Evolutionary conservation across 2,888 invertebrate genomes (phyloP).

Genomic region (Leptarthrus brevirostris): DNA sequence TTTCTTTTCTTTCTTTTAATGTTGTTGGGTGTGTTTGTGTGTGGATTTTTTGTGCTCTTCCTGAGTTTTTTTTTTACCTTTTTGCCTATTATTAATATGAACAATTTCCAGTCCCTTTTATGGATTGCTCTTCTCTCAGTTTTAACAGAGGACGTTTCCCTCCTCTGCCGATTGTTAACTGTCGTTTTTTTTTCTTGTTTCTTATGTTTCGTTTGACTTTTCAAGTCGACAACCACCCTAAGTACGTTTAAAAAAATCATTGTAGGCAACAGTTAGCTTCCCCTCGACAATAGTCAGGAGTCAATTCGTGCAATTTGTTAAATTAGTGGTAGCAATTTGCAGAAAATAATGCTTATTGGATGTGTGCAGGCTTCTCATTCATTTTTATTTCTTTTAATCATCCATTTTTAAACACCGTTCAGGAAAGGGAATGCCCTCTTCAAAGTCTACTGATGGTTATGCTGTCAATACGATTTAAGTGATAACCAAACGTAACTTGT

Average conservation of each 20-base stretch:
- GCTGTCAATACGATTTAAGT: too few species aligned
- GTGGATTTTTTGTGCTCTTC: neutral
- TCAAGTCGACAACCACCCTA: neutral
- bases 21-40: too few species aligned
- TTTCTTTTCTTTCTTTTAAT: too few species aligned
- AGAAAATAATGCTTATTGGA: neutral
- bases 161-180: neutral
- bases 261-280: neutral
- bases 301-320: neutral
- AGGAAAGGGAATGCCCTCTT: too few species aligned
- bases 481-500: too few species aligned
- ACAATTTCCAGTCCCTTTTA: neutral
- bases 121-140: neutral
- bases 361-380: neutral
- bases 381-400: neutral
- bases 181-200: neutral
- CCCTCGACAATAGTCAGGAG: neutral
- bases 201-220: neutral
- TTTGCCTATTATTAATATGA: conserved; percentile 6
- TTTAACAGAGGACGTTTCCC: neutral
- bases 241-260: neutral
- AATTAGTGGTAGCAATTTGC: neutral
- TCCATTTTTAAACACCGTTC: neutral
- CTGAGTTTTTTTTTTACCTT: neutral
- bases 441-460: too few species aligned